Evolutionary conservation across 2,797 vertebrate species (phyloP), one percentile per base, ranked within the genome.

Genomic region (Micrastur ruficollis): DNA sequence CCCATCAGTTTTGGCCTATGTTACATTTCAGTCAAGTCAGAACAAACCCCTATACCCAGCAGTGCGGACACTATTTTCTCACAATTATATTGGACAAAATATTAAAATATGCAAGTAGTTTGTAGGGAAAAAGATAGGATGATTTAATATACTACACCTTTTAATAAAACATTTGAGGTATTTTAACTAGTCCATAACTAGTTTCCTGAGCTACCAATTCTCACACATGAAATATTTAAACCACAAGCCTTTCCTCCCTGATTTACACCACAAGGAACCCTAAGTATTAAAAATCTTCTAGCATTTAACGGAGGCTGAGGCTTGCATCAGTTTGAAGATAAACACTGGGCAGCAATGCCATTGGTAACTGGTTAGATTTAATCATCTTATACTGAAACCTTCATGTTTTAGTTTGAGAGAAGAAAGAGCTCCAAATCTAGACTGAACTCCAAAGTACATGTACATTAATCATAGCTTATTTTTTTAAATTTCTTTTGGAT

Each of bases 391-490:
- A 21, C 34, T 5, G 12, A 74, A 75, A 90, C 11, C 38, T 63
- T 79, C 22, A 6, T 36, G 31, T 5, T 81, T 68, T 38, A 31
- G 11, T 31, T 63, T 40, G 56, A 90, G 52, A 32, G 31, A 82
- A 87, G 72, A 58, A 90, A 92, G 88, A 76, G 11, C 36, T 65
- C n/a, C 61, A 74, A 36, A 91, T 38, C 49, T 65, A 74, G 61
- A 80, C 40, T 74, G 71, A 93, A 75, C 59, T 92, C 52, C n/a
- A 56, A 78, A 80, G 55, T 23, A 75, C 31, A 16, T 5, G 19
- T 36, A 67, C 50, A 89, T 91, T 81, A 87, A 89, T 95, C 86
- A 83, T 8, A 58, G 71, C 55, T 96, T 95, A n/a, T 36, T 85
- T 94, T 74, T 59, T 56, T 32, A 2, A 42, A 80, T 62, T 89